Evolutionary conservation across 2,888 invertebrate genomes (phyloP).

Genomic region (Tyria jacobaeae): DNA sequence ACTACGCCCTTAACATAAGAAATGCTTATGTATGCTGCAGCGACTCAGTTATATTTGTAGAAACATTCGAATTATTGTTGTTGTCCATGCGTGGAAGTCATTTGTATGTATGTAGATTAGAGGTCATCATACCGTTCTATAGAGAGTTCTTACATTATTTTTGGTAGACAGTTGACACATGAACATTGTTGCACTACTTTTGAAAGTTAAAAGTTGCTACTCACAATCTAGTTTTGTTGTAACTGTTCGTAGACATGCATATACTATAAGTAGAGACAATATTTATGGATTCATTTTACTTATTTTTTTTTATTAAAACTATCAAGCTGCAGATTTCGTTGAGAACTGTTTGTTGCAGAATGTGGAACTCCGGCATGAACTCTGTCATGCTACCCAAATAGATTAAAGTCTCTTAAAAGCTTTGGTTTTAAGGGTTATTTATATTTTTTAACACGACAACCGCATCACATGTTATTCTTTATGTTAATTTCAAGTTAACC

Average conservation of each 20-base stretch:
- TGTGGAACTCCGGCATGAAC: too few relatives aligned
- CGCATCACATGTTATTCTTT: too few relatives aligned
- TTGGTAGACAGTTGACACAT: constrained; percentile 67
- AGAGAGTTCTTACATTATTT: constrained; percentile 71
- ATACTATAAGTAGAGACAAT: constrained; percentile 15
- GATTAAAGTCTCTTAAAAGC: too few relatives aligned
- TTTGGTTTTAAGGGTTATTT: too few relatives aligned
- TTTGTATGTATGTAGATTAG: constrained; percentile 83
- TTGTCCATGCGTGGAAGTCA: constrained; percentile 82
- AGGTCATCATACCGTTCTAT: constrained; percentile 80
- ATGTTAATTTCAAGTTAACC: too few relatives aligned
- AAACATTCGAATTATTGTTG: constrained; percentile 77
- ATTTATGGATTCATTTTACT: background rate
- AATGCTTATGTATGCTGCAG: constrained; percentile 4
- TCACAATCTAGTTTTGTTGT: constrained; percentile 46
- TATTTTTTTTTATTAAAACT: too few relatives aligned
- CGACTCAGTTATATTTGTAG: constrained; percentile 48
- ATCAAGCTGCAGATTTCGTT: too few relatives aligned
- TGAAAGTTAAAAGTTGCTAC: constrained; percentile 48
- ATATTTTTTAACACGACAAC: too few relatives aligned
- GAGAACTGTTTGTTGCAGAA: too few relatives aligned
- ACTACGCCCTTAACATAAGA: constrained; percentile 50
- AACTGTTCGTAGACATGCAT: constrained; percentile 26
- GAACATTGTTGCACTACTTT: constrained; percentile 67
- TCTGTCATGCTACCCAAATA: too few relatives aligned